Base-by-base conservation (phyloP, 2,113 vertebrate genomes). In the Phyllostomus hastatus region DNA sequence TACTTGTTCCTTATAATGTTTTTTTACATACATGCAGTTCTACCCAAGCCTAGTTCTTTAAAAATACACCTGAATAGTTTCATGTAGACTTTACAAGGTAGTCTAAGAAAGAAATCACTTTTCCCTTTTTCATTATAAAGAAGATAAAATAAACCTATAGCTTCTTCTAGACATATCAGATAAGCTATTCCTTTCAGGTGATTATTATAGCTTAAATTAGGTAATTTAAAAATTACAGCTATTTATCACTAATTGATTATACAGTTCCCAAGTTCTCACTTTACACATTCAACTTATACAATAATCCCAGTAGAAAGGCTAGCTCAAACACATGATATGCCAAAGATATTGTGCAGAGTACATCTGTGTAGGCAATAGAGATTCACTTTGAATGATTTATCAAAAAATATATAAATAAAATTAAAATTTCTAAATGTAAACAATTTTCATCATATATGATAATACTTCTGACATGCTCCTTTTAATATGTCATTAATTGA, bases 401-500 rank as follows among this genome's bases (percentile, higher is more conserved):
- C 95, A 90, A 93, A 93, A 43, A 59, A 83, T 12, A 73, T n/a
- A 73, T 38, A 54, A 54, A 75, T 52, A 52, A 52, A 82, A 43
- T 78, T 31, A 72, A 82, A 57, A 14, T 48, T 78, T 94, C 19
- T 88, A 46, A 72, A 26, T 46, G 64, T 48, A n/a, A 92, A 72
- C 17, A 69, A 66, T 4, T 35, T 83, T 79, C 31, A 54, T 33
- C 72, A 26, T 15, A 33, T 28, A 89, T 69, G 82, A 22, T 66
- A 79, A 38, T 19, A 35, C 38, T 95, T 38, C 94, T 81, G 86
- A 43, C 84, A n/a, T 70, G 85, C 11, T 2, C n/a, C 38, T 57
- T 94, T 96, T 91, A n/a, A 87, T 35, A 26, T 12, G 33, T 41
- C 57, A 96, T 88, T 90, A 94, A 96, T 52, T 69, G 75, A 81